Percentiles rank a stretch among this genome's conserved stretches.
Evolutionary conservation across 2,797 vertebrate species (phyloP).

Genomic region (Scolopax bukidnonensis): DNA sequence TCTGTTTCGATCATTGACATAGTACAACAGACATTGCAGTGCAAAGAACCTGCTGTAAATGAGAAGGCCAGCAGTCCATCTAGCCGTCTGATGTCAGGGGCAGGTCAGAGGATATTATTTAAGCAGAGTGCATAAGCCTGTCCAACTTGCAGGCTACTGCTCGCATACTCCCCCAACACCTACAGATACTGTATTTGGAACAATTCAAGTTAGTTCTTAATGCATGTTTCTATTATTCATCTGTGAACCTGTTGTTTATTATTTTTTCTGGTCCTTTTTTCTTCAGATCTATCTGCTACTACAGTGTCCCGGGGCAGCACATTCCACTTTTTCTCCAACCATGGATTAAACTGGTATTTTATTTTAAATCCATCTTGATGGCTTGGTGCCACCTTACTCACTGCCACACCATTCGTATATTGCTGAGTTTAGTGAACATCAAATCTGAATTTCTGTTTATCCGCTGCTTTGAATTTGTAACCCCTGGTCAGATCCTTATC

Average conservation of each 20-base stretch:
- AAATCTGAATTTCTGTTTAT: background rate
- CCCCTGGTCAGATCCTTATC: background rate
- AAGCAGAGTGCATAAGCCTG: background rate
- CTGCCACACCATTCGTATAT: rapidly evolving
- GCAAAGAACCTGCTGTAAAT: background rate
- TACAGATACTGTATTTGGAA: background rate
- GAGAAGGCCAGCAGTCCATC: background rate
- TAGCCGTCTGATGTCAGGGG: background rate
- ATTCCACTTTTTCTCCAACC: background rate
- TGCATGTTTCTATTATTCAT: background rate
- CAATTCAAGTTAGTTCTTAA: background rate
- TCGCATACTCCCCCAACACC: background rate
- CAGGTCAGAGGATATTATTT: background rate
- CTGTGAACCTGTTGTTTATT: background rate
- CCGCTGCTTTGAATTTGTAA: background rate
- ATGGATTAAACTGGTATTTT: background rate
- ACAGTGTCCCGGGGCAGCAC: background rate
- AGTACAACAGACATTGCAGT: background rate
- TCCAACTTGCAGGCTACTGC: background rate
- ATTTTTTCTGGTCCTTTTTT: background rate
- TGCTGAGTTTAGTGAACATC: background rate
- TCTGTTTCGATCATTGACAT: background rate
- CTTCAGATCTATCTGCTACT: background rate
- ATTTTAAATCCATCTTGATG: background rate
- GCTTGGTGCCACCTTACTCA: background rate